phyloP scores from a whole-genome alignment of 2,797 vertebrate genomes.

The Poeciliopsis infans region DNA sequence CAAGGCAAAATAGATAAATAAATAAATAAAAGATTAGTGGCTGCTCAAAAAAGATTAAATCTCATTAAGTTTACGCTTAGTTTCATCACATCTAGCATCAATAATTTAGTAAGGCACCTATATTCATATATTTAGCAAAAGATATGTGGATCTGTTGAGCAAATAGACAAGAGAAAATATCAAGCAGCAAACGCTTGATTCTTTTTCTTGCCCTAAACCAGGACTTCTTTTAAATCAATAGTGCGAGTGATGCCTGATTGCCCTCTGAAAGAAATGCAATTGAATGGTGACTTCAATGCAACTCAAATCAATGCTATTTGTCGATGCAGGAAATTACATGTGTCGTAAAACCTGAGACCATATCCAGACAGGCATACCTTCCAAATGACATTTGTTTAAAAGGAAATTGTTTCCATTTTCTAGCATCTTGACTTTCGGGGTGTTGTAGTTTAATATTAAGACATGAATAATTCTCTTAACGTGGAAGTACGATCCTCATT shows the following conservation, averaged over 20 bases:
- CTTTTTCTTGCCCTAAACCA: conserved; percentile 57
- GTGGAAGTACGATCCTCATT: conserved; percentile 10
- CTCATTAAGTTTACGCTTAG: neutral
- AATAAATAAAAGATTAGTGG: neutral
- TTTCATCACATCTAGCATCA: neutral
- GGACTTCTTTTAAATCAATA: conserved; percentile 74
- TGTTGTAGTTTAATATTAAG: conserved; percentile 26
- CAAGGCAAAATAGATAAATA: neutral
- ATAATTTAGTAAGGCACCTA: conserved; percentile 9
- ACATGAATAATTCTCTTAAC: conserved; percentile 8
- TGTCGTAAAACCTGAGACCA: conserved; percentile 73
- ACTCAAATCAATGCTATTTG: conserved; percentile 78
- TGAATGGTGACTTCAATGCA: conserved; percentile 80
- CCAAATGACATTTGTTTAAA: conserved; percentile 71
- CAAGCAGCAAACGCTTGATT: conserved; percentile 44
- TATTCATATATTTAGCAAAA: conserved; percentile 15
- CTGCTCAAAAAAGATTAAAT: neutral
- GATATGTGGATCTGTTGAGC: conserved; percentile 13
- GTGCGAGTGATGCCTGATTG: conserved; percentile 76
- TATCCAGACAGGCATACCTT: conserved; percentile 74
- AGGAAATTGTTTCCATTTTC: conserved; percentile 64
- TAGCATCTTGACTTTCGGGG: conserved; percentile 17
- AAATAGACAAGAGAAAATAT: conserved; percentile 27
- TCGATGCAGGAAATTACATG: conserved; percentile 82
- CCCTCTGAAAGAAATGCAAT: conserved; percentile 77